Conservation (phyloP, 2,888 invertebrate genomes). For the Drosophila greeni region DNA sequence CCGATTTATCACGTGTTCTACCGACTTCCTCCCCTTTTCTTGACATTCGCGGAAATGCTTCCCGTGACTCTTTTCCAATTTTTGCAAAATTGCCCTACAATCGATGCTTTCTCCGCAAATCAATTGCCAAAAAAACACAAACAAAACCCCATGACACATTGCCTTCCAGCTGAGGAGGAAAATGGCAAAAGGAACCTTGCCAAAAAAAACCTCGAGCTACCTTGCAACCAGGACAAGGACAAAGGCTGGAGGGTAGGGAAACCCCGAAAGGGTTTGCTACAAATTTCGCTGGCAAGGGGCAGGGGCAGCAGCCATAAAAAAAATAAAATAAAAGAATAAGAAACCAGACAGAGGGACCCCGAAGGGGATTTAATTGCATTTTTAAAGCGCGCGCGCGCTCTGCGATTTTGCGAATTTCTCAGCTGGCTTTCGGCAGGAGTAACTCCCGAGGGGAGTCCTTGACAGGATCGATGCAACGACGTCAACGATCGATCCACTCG, state of each 20-base stretch:
- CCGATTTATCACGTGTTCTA: constrained; percentile 27
- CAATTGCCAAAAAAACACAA: constrained; percentile 77
- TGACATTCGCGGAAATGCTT: constrained; percentile 48
- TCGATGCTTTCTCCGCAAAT: constrained; percentile 77
- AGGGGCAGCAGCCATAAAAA: constrained; percentile 24
- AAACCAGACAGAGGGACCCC: constrained; percentile 35
- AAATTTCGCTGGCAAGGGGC: constrained; percentile 53
- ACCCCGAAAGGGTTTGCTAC: constrained; percentile 57
- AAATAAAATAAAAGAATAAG: constrained; percentile 15
- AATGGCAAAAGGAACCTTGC: constrained; percentile 35
- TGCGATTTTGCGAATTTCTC: constrained; percentile 61
- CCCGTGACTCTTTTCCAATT: constrained; percentile 73
- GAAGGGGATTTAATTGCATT: constrained; percentile 69
- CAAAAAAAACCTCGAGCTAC: constrained; percentile 18
- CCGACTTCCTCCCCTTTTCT: constrained; percentile 47
- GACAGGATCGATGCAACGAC: constrained; percentile 18
- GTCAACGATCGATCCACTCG: constrained; percentile 48
- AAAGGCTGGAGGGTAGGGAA: constrained; percentile 16
- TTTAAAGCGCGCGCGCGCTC: constrained; percentile 70
- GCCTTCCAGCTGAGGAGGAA: constrained; percentile 37
- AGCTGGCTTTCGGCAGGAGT: constrained; percentile 59
- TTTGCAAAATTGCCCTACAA: constrained; percentile 75
- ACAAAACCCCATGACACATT: constrained; percentile 75
- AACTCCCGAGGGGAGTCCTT: constrained; percentile 26
- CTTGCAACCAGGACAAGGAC: constrained; percentile 9